Base-by-base conservation (phyloP, 1,140 invertebrate species). In the Lordiphosa collinella region DNA sequence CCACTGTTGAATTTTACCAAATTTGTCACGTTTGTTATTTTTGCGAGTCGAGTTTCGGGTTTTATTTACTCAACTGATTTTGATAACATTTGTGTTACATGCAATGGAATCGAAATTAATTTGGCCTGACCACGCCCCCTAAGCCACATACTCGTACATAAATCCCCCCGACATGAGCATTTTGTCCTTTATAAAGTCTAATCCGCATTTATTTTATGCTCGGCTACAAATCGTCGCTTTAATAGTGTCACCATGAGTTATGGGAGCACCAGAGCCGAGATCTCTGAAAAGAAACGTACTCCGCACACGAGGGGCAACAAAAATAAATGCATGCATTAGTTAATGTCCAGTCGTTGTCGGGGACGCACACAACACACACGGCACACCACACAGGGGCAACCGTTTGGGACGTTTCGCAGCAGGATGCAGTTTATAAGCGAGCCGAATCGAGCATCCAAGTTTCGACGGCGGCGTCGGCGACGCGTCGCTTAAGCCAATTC, bases 141-240 rank as follows among this genome's bases (percentile, higher is more conserved):
- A 18, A 38, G 43, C 22, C 67, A 48, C 82, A n/a, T n/a, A n/a
- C n/a, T n/a, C n/a, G n/a, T n/a, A n/a, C n/a, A 88, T 88, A 86
- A 88, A 88, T 88, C 62, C 80, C 80, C 22, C 79, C 52, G 62
- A 63, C 75, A 82, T 66, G 86, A 82, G 84, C 78, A 84, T 78
- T 88, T 88, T 88, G 86, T 88, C 86, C 86, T 79, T 88, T 88
- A 88, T 88, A 88, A 80, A 86, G 86, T 88, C 86, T 88, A 88
- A 88, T 88, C 86, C 86, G 86, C 86, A 88, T 88, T 88, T 88
- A 88, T 88, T 88, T 88, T 88, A 88, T 88, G 84, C 76, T 60
- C 82, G 71, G 82, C 86, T 88, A 88, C 86, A 88, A 88, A 88
- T 88, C 86, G 86, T 86, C 86, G 86, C 86, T 86, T 88, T 88